Evolutionary conservation across 2,113 vertebrate genomes (phyloP).

Genomic region (Elgaria multicarinata): DNA sequence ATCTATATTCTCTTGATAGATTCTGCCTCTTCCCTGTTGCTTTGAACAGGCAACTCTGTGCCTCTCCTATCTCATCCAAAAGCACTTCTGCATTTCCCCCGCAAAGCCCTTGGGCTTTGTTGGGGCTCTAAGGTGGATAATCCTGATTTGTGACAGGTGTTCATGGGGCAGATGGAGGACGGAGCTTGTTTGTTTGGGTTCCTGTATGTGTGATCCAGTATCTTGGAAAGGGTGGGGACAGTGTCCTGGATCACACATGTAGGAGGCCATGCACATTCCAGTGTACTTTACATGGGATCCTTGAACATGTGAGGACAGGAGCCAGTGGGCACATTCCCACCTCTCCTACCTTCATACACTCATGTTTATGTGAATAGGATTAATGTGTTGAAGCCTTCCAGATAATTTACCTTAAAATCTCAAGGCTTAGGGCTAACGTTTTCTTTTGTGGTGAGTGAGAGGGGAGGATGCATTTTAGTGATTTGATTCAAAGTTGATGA

Average conservation of each 20-base stretch:
- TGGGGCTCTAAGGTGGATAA: not conserved
- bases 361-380: not conserved
- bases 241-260: not conserved
- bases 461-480: not conserved
- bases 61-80: not conserved
- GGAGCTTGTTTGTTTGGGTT: not conserved
- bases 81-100: not conserved
- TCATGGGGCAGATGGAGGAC: not conserved
- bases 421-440: not conserved
- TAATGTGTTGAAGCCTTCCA: not conserved
- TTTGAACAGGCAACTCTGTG: not conserved
- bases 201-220: not conserved
- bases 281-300: not conserved
- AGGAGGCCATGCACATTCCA: not conserved
- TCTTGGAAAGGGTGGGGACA: not conserved
- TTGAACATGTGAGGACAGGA: not conserved
- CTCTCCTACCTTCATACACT: not conserved
- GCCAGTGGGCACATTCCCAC: not conserved
- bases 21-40: not conserved
- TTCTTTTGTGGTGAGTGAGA: not conserved
- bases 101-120: not conserved
- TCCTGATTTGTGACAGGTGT: not conserved
- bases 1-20: not conserved
- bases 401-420: not conserved
- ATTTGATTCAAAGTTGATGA: not conserved